Evolutionary conservation across 2,888 invertebrate species (phyloP), one percentile per base, ranked within the genome.

Genomic region (Drosophila affinis): DNA sequence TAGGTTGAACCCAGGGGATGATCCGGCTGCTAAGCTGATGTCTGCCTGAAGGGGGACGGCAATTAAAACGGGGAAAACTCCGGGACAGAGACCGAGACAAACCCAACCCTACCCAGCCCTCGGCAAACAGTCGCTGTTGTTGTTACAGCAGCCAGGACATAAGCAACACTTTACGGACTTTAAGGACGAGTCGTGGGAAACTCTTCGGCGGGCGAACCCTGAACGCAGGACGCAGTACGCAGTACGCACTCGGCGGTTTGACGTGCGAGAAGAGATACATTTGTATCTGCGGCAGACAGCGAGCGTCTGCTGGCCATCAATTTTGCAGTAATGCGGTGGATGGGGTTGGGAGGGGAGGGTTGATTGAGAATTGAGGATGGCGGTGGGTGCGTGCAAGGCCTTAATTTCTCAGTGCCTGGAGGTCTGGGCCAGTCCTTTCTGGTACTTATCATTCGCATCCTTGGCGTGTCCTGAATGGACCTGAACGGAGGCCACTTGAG

Each of bases 241-340:
- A 75, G 60, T 65, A 72, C 59, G 81, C 78, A 76, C 78, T 86
- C 74, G 81, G 88, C 70, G 85, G 85, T 85, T 85, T 85, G 79
- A 83, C 79, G 79, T 61, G 60, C 67, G 72, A 62, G 54, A 75
- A 68, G 58, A 88, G 88, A 88, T 86, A 86, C 85, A 86, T 84
- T 88, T 86, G 80, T 78, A 76, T 76, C 86, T 82, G 87, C 39
- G 76, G 67, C 67, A 72, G 82, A 84, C 86, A 82, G 72, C 65
- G 72, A 84, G 74, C 82, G 87, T 88, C 89, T 87, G 89, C 58
- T 87, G 79, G 87, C 88, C 84, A 88, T 88, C 87, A 88, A 87
- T 88, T 87, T 77, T 57, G 70, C 60, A 56, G 71, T 76, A 79
- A 74, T 79, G 29, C 39, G 62, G 24, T 58, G 62, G 51, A 10